Percentiles rank a stretch among this genome's conserved stretches.
Evolutionary conservation across 2,888 invertebrate genomes (phyloP).

Genomic region (Cenopis cana): DNA sequence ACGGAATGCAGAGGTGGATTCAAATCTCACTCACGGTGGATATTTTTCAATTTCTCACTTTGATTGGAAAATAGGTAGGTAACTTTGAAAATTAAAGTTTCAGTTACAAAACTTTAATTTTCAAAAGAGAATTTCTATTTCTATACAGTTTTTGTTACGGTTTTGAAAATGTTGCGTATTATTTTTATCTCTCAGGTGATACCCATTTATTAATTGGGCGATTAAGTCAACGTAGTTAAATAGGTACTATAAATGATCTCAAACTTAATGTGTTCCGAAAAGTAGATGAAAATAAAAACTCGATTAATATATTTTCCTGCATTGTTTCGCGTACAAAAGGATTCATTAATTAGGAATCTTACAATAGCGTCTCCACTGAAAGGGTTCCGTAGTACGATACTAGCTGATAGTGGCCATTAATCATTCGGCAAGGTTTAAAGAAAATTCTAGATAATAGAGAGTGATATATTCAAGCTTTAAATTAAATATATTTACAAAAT

Average conservation of each 20-base stretch:
- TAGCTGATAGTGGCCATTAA: conserved; percentile 41
- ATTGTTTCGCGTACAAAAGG: conserved; percentile 40
- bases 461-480: conserved; percentile 23
- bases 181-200: background rate
- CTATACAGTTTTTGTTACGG: background rate
- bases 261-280: background rate
- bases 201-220: background rate
- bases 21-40: too few relatives aligned
- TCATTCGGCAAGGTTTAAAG: conserved; percentile 32
- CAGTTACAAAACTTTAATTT: too few relatives aligned
- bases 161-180: background rate
- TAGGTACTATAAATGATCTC: conserved; percentile 2
- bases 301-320: conserved; percentile 37
- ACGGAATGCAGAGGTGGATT: too few relatives aligned
- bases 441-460: conserved; percentile 38
- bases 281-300: conserved; percentile 27
- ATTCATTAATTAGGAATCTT: conserved; percentile 45
- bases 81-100: too few relatives aligned
- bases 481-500: conserved; percentile 7
- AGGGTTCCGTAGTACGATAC: conserved; percentile 42
- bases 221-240: background rate
- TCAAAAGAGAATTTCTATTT: too few relatives aligned
- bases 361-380: conserved; percentile 41
- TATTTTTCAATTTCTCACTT: too few relatives aligned
- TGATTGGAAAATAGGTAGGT: too few relatives aligned